Percentiles rank a stretch among this genome's conserved stretches.
These are phyloP conservation scores for Nasonia giraulti DNA, from an alignment of 1,140 invertebrate genomes.

Conservation along the genomic window DNA sequence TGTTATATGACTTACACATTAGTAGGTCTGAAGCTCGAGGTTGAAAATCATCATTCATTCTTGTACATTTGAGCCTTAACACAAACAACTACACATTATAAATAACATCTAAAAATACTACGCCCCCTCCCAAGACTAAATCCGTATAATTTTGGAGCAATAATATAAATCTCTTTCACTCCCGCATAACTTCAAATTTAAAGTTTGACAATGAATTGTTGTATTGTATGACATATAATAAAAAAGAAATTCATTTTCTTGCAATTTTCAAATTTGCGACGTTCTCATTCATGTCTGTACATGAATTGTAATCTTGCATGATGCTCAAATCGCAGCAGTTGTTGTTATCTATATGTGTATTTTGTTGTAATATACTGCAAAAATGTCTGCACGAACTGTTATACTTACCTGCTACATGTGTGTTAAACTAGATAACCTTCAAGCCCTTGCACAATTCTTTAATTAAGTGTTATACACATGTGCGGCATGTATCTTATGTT, in stretches of 20 bases:
- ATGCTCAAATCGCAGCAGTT: constrained; percentile 44
- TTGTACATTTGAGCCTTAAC: not conserved
- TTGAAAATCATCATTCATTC: not conserved
- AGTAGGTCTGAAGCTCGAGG: not conserved
- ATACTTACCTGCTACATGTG: not conserved
- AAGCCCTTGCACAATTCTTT: not conserved
- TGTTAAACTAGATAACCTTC: too few species aligned
- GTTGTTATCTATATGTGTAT: constrained; percentile 22
- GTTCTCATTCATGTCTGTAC: not conserved
- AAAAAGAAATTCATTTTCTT: not conserved
- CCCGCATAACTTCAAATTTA: not conserved
- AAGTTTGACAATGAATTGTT: not conserved
- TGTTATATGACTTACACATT: not conserved
- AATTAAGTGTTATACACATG: constrained; percentile 24
- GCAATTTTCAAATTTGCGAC: not conserved
- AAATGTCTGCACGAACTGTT: not conserved
- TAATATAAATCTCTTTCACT: not conserved
- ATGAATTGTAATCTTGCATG: constrained; percentile 55
- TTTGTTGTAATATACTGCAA: not conserved
- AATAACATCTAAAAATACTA: constrained; percentile 36
- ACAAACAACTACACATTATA: not conserved
- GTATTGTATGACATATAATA: not conserved
- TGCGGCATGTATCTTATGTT: not conserved
- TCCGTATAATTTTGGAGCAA: constrained; percentile 51
- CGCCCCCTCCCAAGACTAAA: constrained; percentile 66